Evolutionary conservation across 2,113 vertebrate species (phyloP), one percentile per base, ranked within the genome.

Genomic region (Saccopteryx leptura): DNA sequence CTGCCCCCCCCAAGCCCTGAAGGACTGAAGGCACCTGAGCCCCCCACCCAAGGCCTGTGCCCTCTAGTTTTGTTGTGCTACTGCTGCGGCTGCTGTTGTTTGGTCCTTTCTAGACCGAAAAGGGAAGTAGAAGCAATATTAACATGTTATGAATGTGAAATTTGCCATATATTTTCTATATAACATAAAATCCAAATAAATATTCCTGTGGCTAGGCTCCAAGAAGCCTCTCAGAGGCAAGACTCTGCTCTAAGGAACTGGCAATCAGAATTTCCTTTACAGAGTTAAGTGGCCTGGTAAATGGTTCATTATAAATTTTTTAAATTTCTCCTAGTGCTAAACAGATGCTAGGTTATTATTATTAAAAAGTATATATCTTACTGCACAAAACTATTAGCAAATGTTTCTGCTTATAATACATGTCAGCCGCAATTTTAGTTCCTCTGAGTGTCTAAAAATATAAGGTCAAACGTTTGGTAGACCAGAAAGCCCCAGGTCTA

Each of bases 311-410:
- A 39, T 46, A 90, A 87, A 69, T 65, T 74, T 48, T 83, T 58
- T 48, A 19, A 82, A 79, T 72, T 60, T 94, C 61, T 72, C 75
- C 33, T 92, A 93, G 69, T 52, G 46, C 80, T 80, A 88, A 83
- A 76, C 60, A 87, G n/a, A 94, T 75, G 46, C 79, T 93, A 95
- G 56, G 15, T 33, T 75, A 85, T 86, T 92, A 79, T 74, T 28
- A 79, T 93, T 90, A n/a, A 93, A 68, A 96, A 91, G 72, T 46
- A 72, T 17, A 24, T 84, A 75, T 90, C 54, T 65, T 82, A 71
- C 65, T 66, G 19, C 1, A 79, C 61, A 88, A 78, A 91, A 60
- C 28, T 84, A 89, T 76, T 82, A 17, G 26, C 28, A 93, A 93
- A 84, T 31, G 81, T 33, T 60, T 65, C 50, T 72, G 15, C 18